Percentiles rank a stretch among this genome's conserved stretches.
phyloP scores from a whole-genome alignment of 2,113 vertebrate genomes.

The Dolichotis patagonum region DNA sequence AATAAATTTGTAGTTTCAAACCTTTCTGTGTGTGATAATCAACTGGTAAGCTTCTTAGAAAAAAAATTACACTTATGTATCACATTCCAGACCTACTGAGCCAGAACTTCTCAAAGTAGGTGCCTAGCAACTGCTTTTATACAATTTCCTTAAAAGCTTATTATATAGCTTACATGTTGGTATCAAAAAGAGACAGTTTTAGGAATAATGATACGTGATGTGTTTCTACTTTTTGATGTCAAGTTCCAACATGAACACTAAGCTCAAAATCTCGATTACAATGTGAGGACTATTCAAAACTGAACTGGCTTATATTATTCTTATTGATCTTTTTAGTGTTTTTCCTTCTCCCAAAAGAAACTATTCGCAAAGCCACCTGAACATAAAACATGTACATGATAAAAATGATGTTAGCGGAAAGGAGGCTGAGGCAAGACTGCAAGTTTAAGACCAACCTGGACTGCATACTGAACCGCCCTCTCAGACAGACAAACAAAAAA shows the following conservation, averaged over 20 bases:
- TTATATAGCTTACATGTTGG: neutral
- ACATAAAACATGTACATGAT: neutral
- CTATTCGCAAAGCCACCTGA: neutral
- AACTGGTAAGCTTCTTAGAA: neutral
- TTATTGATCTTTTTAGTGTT: slow-evolving; percentile 7
- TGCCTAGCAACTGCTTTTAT: neutral
- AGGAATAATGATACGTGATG: neutral
- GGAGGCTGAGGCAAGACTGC: neutral
- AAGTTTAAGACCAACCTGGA: neutral
- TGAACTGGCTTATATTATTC: neutral
- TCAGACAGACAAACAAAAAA: neutral
- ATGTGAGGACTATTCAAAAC: neutral
- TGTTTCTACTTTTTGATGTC: slow-evolving; percentile 3
- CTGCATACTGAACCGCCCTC: neutral
- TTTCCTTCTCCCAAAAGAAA: slow-evolving; percentile 33
- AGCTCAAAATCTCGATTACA: neutral
- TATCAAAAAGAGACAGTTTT: slow-evolving; percentile 22
- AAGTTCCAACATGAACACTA: slow-evolving; percentile 20
- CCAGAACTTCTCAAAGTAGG: neutral
- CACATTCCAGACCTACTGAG: neutral
- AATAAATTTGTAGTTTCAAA: slow-evolving; percentile 7
- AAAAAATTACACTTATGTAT: neutral
- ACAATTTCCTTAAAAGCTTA: neutral
- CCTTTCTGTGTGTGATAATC: neutral
- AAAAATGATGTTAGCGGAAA: neutral